Evolutionary conservation across 2,888 invertebrate genomes (phyloP).

Genomic region (Ectropis crepuscularia): DNA sequence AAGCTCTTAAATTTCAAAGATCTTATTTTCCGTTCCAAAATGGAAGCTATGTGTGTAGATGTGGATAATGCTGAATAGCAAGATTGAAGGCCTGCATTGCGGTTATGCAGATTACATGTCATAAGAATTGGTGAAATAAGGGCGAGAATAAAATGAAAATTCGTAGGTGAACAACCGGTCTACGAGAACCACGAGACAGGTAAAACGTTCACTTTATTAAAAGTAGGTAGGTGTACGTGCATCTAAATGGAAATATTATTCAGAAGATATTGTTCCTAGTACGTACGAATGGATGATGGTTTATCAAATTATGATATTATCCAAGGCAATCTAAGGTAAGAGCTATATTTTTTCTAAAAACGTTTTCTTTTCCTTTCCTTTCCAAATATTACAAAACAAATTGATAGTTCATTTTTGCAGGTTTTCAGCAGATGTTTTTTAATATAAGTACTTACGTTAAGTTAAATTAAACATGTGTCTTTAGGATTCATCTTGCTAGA

Average conservation of each 20-base stretch:
- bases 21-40: too few species aligned
- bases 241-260: conserved; percentile 13
- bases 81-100: conserved; percentile 8
- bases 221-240: conserved; percentile 7
- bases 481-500: too few species aligned
- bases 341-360: not conserved
- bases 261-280: conserved; percentile 2
- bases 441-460: too few species aligned
- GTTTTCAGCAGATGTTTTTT: too few species aligned
- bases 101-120: conserved; percentile 12
- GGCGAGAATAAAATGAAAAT: conserved; percentile 17
- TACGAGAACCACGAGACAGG: conserved; percentile 6
- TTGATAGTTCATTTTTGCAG: too few species aligned
- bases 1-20: too few species aligned
- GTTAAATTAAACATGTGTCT: too few species aligned
- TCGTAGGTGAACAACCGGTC: conserved; percentile 12
- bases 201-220: conserved; percentile 15
- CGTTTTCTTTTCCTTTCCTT: too few species aligned
- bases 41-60: too few species aligned
- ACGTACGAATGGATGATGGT: conserved; percentile 1
- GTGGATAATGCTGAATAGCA: not conserved
- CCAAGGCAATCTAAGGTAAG: not conserved
- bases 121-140: conserved; percentile 16
- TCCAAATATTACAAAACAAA: too few species aligned
- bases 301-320: conserved; percentile 13